A percentile compares a stretch with the other conserved stretches of the same genome.
Evolutionary conservation across 2,113 vertebrate species (phyloP).

Genomic region (Rana temporaria): DNA sequence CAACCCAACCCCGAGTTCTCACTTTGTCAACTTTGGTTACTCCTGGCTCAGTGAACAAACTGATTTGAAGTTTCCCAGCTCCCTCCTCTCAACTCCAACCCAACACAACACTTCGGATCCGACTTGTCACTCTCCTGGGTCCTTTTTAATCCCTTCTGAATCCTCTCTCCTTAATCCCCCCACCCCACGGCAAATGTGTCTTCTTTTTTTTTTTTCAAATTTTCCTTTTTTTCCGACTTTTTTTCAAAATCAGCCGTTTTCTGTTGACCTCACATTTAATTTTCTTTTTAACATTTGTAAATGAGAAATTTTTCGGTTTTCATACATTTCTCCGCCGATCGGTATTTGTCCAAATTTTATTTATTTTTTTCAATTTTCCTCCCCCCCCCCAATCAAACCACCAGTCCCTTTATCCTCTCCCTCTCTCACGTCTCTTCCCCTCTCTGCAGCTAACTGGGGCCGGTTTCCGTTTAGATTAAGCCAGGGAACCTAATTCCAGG

Average conservation of each 20-base stretch:
- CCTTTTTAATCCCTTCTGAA: background rate
- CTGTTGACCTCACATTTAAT: no score
- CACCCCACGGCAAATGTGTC: background rate
- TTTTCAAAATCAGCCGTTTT: background rate
- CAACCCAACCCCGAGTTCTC: no score
- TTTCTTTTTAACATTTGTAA: no score
- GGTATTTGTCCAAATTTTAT: background rate
- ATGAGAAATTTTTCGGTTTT: no score
- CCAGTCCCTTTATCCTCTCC: conserved; percentile 37
- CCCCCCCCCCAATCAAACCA: conserved; percentile 27
- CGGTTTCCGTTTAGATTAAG: conserved; percentile 94
- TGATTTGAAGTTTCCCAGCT: conserved; percentile 6
- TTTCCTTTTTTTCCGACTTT: background rate
- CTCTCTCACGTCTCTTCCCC: conserved; percentile 62
- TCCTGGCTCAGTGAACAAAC: background rate
- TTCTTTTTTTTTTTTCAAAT: background rate
- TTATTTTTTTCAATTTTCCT: background rate
- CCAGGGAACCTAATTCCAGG: conserved; percentile 95
- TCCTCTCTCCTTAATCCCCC: background rate
- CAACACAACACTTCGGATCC: background rate
- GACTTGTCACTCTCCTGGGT: background rate
- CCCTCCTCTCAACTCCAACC: background rate
- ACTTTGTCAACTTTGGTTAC: background rate
- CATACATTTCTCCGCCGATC: background rate
- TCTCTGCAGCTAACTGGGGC: conserved; percentile 65